These are phyloP conservation scores for Nymphalis c-album DNA, from an alignment of 2,888 invertebrate genomes.

Conservation along the genomic window DNA sequence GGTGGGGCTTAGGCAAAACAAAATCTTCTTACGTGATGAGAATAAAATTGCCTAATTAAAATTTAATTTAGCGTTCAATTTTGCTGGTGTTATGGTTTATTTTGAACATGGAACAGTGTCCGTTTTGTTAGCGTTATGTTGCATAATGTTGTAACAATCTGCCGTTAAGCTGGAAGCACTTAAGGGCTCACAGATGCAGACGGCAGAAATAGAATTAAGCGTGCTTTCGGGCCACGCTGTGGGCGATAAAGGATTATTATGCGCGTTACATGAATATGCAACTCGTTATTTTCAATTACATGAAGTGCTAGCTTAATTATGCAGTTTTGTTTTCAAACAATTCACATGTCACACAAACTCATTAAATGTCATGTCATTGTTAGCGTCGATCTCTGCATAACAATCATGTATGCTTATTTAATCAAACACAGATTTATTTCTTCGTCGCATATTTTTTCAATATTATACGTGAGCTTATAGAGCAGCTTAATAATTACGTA, in stretches of 20 bases:
- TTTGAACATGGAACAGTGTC: constrained; percentile 21
- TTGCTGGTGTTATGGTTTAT: constrained; percentile 26
- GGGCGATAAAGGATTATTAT: constrained; percentile 49
- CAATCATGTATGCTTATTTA: background rate
- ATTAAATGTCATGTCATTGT: background rate
- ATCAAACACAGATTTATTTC: background rate
- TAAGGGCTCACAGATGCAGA: constrained; percentile 39
- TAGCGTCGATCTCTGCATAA: background rate
- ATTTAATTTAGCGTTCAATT: constrained; percentile 42
- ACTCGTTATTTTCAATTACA: constrained; percentile 72
- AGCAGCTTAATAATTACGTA: background rate
- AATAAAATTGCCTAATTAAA: constrained; percentile 59
- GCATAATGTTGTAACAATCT: constrained; percentile 40
- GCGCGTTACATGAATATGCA: constrained; percentile 67
- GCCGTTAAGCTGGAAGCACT: constrained; percentile 45
- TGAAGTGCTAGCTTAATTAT: constrained; percentile 42
- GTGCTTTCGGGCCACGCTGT: constrained; percentile 41
- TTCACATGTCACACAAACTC: constrained; percentile 4
- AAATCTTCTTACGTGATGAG: constrained; percentile 53
- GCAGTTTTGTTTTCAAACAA: constrained; percentile 34
- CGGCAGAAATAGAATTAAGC: constrained; percentile 49
- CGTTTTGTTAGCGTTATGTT: constrained; percentile 28
- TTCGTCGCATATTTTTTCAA: constrained; percentile 9
- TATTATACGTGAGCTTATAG: constrained; percentile 12
- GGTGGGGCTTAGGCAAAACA: constrained; percentile 53